Evolutionary conservation across 2,888 invertebrate genomes (phyloP).

Genomic region (Dicyrtomina minuta): DNA sequence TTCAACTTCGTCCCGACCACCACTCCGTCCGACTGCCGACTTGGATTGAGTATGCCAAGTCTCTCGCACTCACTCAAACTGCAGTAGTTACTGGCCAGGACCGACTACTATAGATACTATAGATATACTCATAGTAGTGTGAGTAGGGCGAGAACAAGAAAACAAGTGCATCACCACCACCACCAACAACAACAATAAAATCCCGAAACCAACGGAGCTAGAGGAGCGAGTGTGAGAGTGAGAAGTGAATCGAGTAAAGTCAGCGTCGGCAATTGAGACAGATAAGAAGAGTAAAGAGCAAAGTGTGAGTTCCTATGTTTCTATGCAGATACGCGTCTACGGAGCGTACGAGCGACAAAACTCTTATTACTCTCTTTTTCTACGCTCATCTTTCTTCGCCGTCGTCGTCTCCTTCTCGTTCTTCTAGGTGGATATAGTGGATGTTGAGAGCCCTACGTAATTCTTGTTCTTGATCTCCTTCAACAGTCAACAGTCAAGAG

Average conservation of each 20-base stretch:
- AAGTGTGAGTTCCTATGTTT: too few species aligned
- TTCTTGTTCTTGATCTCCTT: not conserved
- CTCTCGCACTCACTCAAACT: not conserved
- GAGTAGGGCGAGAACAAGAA: not conserved
- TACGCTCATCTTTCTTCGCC: too few species aligned
- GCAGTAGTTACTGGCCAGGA: not conserved
- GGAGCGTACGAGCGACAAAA: not conserved
- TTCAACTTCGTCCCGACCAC: not conserved
- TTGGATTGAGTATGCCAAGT: too few species aligned
- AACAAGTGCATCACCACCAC: not conserved
- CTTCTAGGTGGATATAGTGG: too few species aligned
- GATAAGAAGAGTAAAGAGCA: conserved; percentile 10
- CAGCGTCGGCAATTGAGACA: conserved; percentile 15
- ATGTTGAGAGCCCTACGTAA: not conserved
- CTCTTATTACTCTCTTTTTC: not conserved
- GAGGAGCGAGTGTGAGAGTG: not conserved
- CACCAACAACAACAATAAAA: too few species aligned
- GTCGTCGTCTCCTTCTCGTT: too few species aligned
- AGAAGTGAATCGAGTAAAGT: not conserved
- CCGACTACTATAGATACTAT: too few species aligned
- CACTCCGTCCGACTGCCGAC: not conserved
- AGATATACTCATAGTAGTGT: not conserved
- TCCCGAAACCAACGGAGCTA: not conserved
- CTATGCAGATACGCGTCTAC: too few species aligned
- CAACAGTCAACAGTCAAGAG: not conserved